phyloP scores from a whole-genome alignment of 2,113 vertebrate genomes.

The Accipiter cooperii region DNA sequence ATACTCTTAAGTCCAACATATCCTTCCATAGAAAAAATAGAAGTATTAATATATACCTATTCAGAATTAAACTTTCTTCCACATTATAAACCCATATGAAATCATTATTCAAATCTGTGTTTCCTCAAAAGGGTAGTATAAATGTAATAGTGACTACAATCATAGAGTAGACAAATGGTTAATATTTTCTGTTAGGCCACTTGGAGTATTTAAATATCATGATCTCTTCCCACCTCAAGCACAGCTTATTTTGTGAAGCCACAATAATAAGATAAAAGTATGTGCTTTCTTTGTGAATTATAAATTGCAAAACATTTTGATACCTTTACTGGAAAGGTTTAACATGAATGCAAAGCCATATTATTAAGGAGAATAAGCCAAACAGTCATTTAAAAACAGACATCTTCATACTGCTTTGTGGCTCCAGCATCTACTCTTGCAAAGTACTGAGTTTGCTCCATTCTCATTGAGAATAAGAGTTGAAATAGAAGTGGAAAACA shows the following conservation, averaged over 20 bases:
- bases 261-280: not conserved
- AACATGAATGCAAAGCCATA: not conserved
- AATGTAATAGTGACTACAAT: not conserved
- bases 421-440: not conserved
- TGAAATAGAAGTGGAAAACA: not conserved
- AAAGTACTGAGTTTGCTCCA: not conserved
- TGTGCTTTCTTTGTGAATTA: not conserved
- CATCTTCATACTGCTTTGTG: not conserved
- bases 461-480: not conserved
- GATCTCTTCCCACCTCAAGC: not conserved
- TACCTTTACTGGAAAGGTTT: not conserved
- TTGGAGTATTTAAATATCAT: not conserved
- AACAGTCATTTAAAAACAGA: not conserved
- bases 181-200: not conserved
- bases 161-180: not conserved
- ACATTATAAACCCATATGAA: not conserved
- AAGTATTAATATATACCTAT: not conserved
- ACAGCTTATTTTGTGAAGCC: not conserved
- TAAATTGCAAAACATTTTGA: not conserved
- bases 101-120: not conserved
- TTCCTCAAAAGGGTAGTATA: not conserved
- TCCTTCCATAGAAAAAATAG: not conserved
- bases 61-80: not conserved
- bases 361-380: not conserved
- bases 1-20: not conserved